phyloP scores from a whole-genome alignment of 2,797 vertebrate genomes.

The Sus cebifrons region DNA sequence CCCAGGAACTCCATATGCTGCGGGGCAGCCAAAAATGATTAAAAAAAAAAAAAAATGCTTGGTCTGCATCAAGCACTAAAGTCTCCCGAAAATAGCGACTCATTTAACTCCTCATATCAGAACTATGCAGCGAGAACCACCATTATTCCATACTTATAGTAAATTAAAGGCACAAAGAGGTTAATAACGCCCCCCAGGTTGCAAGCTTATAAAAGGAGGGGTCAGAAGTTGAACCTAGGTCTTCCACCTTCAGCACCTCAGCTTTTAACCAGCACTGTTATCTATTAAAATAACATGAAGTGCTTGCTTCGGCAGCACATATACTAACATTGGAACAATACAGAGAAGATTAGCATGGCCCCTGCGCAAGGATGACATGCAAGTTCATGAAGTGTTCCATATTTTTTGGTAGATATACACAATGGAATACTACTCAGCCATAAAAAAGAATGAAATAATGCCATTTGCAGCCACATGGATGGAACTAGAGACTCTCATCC shows the following conservation, averaged over 20 bases:
- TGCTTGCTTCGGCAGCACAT: no score
- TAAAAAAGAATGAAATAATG: no score
- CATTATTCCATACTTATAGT: slow-evolving; percentile 52
- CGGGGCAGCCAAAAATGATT: no score
- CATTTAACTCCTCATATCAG: slow-evolving; percentile 54
- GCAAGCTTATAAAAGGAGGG: not conserved
- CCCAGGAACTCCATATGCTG: no score
- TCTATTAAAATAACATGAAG: slow-evolving; percentile 10
- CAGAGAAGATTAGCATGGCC: no score
- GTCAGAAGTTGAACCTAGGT: slow-evolving; percentile 64
- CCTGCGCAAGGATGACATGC: no score
- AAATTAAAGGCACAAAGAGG: slow-evolving; percentile 64
- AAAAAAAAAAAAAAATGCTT: not conserved
- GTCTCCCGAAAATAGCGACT: slow-evolving; percentile 53
- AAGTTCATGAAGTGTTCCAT: no score
- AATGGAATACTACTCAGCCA: no score
- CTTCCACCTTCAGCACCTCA: not conserved
- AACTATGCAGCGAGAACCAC: slow-evolving; percentile 13
- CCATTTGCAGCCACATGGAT: no score
- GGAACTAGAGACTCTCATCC: no score
- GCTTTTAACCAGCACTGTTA: slow-evolving; percentile 29
- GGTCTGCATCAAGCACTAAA: not conserved
- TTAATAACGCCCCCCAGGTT: slow-evolving; percentile 59
- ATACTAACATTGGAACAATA: no score
- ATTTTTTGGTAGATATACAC: no score